phyloP scores from a whole-genome alignment of 1,140 invertebrate genomes.

The Phocides pigmalion region DNA sequence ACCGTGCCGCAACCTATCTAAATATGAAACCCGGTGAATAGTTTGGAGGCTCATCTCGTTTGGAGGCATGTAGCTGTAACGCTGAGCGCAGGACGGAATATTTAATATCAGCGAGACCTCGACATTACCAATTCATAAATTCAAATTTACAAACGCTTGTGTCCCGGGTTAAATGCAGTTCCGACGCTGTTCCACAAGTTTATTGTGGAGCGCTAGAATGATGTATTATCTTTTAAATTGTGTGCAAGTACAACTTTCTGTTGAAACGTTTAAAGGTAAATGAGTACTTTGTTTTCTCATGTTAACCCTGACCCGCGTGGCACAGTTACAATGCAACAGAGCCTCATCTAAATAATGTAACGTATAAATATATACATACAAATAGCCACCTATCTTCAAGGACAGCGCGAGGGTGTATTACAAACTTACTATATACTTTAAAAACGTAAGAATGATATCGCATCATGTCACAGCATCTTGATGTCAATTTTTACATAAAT shows the following conservation, averaged over 20 bases:
- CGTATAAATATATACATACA: no score
- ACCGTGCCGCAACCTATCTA: not conserved
- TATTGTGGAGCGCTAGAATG: not conserved
- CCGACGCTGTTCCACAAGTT: conserved; percentile 10
- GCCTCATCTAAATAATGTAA: no score
- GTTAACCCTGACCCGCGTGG: no score
- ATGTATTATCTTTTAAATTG: not conserved
- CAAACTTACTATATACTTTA: no score
- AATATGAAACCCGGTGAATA: not conserved
- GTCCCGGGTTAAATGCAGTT: conserved; percentile 25
- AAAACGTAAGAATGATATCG: no score
- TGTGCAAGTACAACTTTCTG: not conserved
- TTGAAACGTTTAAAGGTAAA: not conserved
- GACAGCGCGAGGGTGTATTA: no score
- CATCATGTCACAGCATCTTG: no score
- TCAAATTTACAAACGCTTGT: conserved; percentile 29
- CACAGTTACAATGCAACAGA: no score
- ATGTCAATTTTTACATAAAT: no score
- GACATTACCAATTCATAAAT: conserved; percentile 32
- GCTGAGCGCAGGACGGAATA: conserved; percentile 13
- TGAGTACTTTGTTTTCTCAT: no score
- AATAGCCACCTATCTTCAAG: no score
- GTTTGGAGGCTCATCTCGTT: not conserved
- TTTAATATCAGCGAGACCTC: conserved; percentile 20
- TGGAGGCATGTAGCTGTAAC: not conserved